These are phyloP conservation scores for Menidia beryllina DNA, from an alignment of 2,113 vertebrate genomes.

Conservation along the genomic window DNA sequence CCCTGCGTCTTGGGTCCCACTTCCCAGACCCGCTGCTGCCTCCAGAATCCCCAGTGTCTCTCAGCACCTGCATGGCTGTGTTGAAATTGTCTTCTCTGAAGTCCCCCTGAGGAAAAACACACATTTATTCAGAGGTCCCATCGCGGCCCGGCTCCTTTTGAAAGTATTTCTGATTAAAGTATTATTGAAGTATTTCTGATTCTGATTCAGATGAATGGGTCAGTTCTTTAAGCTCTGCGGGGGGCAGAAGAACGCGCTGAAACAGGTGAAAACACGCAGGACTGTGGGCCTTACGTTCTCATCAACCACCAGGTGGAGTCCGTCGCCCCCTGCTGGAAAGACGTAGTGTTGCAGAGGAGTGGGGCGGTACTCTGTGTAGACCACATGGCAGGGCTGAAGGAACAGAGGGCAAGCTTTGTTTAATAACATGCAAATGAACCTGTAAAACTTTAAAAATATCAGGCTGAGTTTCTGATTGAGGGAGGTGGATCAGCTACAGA, in stretches of 20 bases:
- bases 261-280: too few species aligned
- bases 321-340: constrained; percentile 98
- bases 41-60: constrained; percentile 90
- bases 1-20: constrained; percentile 93
- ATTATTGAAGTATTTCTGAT: too few species aligned
- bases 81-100: constrained; percentile 99
- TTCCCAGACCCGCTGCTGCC: constrained; percentile 86
- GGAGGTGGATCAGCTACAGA: not conserved
- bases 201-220: too few species aligned
- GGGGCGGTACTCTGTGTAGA: constrained; percentile 97
- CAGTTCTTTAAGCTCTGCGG: too few species aligned
- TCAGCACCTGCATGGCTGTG: constrained; percentile 97
- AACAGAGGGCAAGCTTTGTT: constrained; percentile 30
- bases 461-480: too few species aligned
- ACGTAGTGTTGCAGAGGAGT: constrained; percentile 98
- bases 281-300: constrained; percentile 88
- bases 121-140: too few species aligned
- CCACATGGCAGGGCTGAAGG: constrained; percentile 93
- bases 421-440: not conserved
- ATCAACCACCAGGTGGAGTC: constrained; percentile 97
- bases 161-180: too few species aligned
- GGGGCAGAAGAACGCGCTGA: too few species aligned
- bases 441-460: not conserved
- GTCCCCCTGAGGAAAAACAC: constrained; percentile 85
- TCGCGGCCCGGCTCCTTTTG: not conserved